Base-by-base conservation (phyloP, 1,140 invertebrate genomes). In the Drosophila pachea region DNA sequence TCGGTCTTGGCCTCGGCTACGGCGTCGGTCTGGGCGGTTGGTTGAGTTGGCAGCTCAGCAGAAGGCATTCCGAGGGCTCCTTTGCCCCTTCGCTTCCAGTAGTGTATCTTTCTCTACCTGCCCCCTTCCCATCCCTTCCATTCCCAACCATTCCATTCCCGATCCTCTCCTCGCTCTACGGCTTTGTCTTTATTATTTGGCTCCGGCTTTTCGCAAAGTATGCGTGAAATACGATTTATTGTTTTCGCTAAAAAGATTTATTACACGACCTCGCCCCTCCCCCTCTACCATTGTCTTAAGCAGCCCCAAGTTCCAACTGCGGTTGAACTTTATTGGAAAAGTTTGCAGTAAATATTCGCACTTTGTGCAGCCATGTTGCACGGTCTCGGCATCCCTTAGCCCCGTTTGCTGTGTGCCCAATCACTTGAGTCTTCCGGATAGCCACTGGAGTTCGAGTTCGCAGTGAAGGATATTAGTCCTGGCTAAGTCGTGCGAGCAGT, bases 231-330 rank as follows among this genome's bases (percentile, higher is more conserved):
- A 78, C 79, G 79, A 84, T 84, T 84, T 84, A 84, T 84, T 84
- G 81, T 84, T 84, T 86, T 84, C 79, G 81, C 73, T 84, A 70
- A 86, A 84, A 79, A 84, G 79, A 84, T 84, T 84, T 84, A 86
- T 84, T 84, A 86, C 68, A 70, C 60, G 42, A 59, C 60, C 72
- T 68, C 56, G 62, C 49, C 7, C 8, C 40, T 14, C 40, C 2
- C 48, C 32, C 48, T n/a, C 48, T n/a, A 3, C 0, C 22, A 31
- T 60, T 68, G 50, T 55, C 52, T 7, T 47, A 54, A 53, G 16
- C 42, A 64, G 16, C 52, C 40, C 14, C n/a, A 14, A 47, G 43
- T 49, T 50, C 40, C 58, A 43, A 53, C 52, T 72, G 68, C 54
- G 68, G 63, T 61, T 65, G 76, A 64, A 75, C 76, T 84, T 84